Conservation (phyloP, 2,113 vertebrate species). For the human (Homo sapiens) region GRCh38 chr4:84500001-84500500, state of each 20-base stretch:
- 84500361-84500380: background rate
- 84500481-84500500: background rate
- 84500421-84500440: background rate
- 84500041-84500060: background rate
- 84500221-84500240: background rate
- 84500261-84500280: background rate
- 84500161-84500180: background rate
- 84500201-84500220: background rate
- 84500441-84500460: background rate
- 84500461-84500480: background rate
- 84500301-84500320: background rate
- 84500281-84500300: background rate
- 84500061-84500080: background rate
- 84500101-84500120: background rate
- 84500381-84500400: background rate
- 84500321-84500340: background rate
- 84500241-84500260: background rate
- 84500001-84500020: conserved; percentile 51
- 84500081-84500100: background rate
- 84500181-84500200: background rate
- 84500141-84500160: background rate
- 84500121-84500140: background rate
- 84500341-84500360: background rate
- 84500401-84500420: background rate
- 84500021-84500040: background rate